phyloP scores from a whole-genome alignment of 1,140 invertebrate species.

The Drosophila sproati region DNA sequence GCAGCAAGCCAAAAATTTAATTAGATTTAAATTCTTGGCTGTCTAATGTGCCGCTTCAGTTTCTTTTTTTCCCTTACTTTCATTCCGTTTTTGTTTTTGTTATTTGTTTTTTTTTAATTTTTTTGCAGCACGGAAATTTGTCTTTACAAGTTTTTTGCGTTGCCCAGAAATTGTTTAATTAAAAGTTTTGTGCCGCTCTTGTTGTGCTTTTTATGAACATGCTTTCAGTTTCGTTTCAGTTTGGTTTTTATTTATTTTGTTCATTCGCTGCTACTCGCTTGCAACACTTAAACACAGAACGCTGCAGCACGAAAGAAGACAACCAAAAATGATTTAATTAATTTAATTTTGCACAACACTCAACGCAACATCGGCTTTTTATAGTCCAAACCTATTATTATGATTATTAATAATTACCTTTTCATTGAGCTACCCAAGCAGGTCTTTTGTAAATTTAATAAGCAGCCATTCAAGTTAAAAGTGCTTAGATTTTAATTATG shows the following conservation, averaged over 20 bases:
- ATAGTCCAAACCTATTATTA: constrained; percentile 51
- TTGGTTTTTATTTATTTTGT: constrained; percentile 1
- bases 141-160: constrained; percentile 67
- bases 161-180: constrained; percentile 80
- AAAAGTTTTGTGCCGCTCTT: constrained; percentile 70
- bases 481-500: constrained; percentile 77
- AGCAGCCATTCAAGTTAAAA: constrained; percentile 78
- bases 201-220: constrained; percentile 53
- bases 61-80: constrained; percentile 1
- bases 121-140: constrained; percentile 60
- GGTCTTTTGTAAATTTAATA: constrained; percentile 54
- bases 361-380: constrained; percentile 7
- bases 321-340: constrained; percentile 51
- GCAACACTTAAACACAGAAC: constrained; percentile 36
- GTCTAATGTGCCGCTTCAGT: constrained; percentile 61
- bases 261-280: constrained; percentile 12
- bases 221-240: constrained; percentile 46
- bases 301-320: constrained; percentile 29
- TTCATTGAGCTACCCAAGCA: constrained; percentile 42
- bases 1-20: constrained; percentile 70
- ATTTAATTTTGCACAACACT: constrained; percentile 26
- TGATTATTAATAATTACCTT: constrained; percentile 72
- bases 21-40: constrained; percentile 77
- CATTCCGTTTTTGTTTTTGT: not conserved
- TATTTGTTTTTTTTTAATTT: constrained; percentile 21